Percentiles rank a stretch among this genome's conserved stretches.
Evolutionary conservation across 2,888 invertebrate species (phyloP).

Genomic region (Luperina testacea): DNA sequence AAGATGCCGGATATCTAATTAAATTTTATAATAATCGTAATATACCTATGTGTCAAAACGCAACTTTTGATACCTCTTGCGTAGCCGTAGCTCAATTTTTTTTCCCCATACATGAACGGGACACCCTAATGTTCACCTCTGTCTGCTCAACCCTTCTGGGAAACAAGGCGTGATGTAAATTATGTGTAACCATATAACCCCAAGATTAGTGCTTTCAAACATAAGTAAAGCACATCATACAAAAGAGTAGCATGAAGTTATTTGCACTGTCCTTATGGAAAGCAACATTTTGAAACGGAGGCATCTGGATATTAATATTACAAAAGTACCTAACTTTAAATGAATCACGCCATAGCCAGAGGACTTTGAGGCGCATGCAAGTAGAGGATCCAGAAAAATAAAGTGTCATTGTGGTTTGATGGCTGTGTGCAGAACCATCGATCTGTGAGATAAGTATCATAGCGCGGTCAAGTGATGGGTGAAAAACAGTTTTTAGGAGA

Average conservation of each 20-base stretch:
- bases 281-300: not conserved
- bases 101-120: no score
- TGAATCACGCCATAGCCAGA: not conserved
- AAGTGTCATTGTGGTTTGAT: not conserved
- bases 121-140: no score
- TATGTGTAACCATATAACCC: not conserved
- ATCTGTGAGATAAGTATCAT: slow-evolving; percentile 16
- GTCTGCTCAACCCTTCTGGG: no score
- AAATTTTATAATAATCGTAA: no score
- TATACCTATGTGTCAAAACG: no score
- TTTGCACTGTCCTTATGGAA: not conserved
- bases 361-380: not conserved
- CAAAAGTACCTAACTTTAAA: not conserved
- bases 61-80: no score
- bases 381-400: not conserved
- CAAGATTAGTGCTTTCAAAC: not conserved
- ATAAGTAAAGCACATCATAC: not conserved
- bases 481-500: slow-evolving; percentile 16
- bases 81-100: no score
- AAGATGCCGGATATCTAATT: no score
- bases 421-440: slow-evolving; percentile 8
- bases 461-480: slow-evolving; percentile 13
- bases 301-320: not conserved
- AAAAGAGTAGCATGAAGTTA: not conserved
- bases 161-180: no score